phyloP scores from a whole-genome alignment of 2,888 invertebrate genomes.

The Orthonevra nobilis region DNA sequence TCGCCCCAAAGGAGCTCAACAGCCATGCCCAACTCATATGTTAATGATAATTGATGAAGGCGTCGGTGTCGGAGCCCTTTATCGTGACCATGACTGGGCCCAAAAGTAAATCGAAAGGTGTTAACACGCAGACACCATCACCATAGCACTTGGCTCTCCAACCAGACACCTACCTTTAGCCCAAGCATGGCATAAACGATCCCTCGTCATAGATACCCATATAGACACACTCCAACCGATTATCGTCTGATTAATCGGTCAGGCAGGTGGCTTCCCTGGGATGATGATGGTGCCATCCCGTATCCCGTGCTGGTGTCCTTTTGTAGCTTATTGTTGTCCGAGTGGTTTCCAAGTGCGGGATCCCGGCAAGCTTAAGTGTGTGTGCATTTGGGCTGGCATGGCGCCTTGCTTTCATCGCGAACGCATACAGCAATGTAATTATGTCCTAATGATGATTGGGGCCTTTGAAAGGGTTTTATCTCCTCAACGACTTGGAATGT shows the following conservation, averaged over 20 bases:
- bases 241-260: slow-evolving; percentile 68
- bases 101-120: slow-evolving; percentile 63
- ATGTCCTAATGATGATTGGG: slow-evolving; percentile 63
- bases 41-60: slow-evolving; percentile 61
- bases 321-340: slow-evolving; percentile 37
- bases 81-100: slow-evolving; percentile 60
- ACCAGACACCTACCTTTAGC: slow-evolving; percentile 26
- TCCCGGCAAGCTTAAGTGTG: slow-evolving; percentile 37
- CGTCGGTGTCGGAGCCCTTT: slow-evolving; percentile 57
- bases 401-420: slow-evolving; percentile 47
- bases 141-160: slow-evolving; percentile 18
- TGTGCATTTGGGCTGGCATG: slow-evolving; percentile 22
- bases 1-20: slow-evolving; percentile 44
- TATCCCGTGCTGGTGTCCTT: slow-evolving; percentile 33
- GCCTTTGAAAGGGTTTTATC: slow-evolving; percentile 42
- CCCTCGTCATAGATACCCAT: slow-evolving; percentile 43
- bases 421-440: slow-evolving; percentile 46
- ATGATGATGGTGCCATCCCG: slow-evolving; percentile 23
- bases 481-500: slow-evolving; percentile 37
- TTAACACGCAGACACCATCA: slow-evolving; percentile 64
- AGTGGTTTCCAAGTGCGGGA: slow-evolving; percentile 21
- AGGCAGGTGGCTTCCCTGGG: slow-evolving; percentile 51
- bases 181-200: slow-evolving; percentile 16
- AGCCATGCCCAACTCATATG: slow-evolving; percentile 5
- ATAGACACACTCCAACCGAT: slow-evolving; percentile 60